A percentile compares a stretch with the other conserved stretches of the same genome.
Evolutionary conservation across 2,797 vertebrate species (phyloP).

Genomic region (Sebastes jordani): DNA sequence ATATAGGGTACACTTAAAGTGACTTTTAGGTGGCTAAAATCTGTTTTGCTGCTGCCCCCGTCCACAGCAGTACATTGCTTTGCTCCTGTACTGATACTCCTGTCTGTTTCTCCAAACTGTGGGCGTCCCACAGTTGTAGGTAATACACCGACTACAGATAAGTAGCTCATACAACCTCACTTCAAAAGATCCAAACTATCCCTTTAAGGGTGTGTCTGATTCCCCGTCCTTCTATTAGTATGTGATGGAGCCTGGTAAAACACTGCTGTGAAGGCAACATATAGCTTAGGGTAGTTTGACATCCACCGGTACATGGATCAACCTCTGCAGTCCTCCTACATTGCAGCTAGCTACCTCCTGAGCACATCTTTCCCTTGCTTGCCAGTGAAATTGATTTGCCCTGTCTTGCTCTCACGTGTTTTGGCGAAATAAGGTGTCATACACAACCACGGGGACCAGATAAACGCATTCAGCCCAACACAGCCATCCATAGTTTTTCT

Average conservation of each 20-base stretch:
- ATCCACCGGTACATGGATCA: conserved; percentile 11
- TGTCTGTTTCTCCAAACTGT: background rate
- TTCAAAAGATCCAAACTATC: background rate
- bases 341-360: background rate
- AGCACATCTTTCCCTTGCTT: conserved; percentile 15
- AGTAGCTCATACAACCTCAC: background rate
- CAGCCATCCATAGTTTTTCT: conserved; percentile 58
- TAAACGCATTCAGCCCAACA: conserved; percentile 39
- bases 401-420: conserved; percentile 35
- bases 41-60: background rate
- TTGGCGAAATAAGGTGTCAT: conserved; percentile 62
- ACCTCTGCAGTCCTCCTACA: conserved; percentile 8
- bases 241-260: background rate
- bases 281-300: conserved; percentile 10
- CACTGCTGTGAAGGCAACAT: background rate
- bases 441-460: conserved; percentile 26
- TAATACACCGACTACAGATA: background rate
- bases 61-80: background rate
- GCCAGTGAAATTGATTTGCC: conserved; percentile 58
- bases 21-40: background rate
- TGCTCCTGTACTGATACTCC: background rate
- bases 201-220: background rate
- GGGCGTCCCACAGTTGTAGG: background rate
- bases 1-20: background rate
- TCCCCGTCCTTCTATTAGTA: background rate